Conservation (phyloP, 2,888 invertebrate species). For the Ennomos erosarius region DNA sequence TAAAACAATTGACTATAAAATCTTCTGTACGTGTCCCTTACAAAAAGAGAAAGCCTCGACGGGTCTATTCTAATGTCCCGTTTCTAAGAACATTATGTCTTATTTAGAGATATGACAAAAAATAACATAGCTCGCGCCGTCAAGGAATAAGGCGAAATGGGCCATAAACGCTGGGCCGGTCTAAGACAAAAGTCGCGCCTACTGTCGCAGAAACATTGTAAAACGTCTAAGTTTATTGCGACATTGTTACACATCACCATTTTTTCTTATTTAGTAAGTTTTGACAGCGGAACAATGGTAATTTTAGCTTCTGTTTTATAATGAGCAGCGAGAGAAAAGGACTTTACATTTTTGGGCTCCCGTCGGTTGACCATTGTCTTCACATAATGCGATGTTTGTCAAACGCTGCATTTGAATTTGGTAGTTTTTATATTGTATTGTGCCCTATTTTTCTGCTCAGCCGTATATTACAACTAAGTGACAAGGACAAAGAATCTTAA, state of each 20-base stretch:
- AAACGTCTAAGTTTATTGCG: constrained; percentile 75
- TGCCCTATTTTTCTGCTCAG: constrained; percentile 31
- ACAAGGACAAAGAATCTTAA: constrained; percentile 10
- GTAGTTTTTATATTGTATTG: constrained; percentile 30
- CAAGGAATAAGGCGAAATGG: constrained; percentile 78
- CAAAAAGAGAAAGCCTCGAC: constrained; percentile 77
- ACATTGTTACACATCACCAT: constrained; percentile 69
- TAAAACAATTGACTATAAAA: constrained; percentile 83
- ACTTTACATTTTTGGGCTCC: constrained; percentile 48
- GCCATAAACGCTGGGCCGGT: constrained; percentile 68
- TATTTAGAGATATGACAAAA: constrained; percentile 80
- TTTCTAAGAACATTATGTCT: constrained; percentile 84
- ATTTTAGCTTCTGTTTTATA: constrained; percentile 74
- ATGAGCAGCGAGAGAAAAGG: constrained; percentile 62
- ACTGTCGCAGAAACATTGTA: constrained; percentile 75
- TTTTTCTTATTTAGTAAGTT: constrained; percentile 71
- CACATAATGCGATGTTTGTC: constrained; percentile 41
- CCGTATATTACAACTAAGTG: constrained; percentile 19
- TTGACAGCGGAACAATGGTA: constrained; percentile 74
- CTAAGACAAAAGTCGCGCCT: constrained; percentile 79
- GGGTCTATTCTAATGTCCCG: constrained; percentile 77
- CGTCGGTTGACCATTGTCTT: constrained; percentile 49
- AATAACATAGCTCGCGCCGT: constrained; percentile 71
- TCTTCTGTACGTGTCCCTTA: constrained; percentile 74
- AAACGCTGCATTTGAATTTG: constrained; percentile 35